Base-by-base conservation (phyloP, 2,888 invertebrate species). In the Hirtodrosophila confusa region DNA sequence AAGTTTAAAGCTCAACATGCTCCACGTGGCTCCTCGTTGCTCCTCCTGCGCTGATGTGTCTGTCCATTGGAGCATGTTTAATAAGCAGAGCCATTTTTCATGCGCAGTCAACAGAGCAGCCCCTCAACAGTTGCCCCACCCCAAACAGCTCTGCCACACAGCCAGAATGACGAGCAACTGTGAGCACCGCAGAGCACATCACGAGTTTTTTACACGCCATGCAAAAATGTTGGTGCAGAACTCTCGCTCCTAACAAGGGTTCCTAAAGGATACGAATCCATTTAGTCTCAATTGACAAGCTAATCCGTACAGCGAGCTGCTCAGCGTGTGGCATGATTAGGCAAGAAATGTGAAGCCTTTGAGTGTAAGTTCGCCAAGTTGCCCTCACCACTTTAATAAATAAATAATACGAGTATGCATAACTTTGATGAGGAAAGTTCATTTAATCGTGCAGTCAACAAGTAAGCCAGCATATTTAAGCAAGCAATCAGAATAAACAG, bases 21-120 rank as follows among this genome's bases (percentile, higher is more conserved):
- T 33, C 17, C 17, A 17, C 17, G 17, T 17, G 17, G 41, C 35
- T 40, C n/a, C 4, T 11, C 33, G 12, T 27, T 24, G 40, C 23
- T 23, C 33, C 6, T 41, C 45, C 53, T 47, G 61, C 47, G 47
- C 33, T 45, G 61, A 57, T 49, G 29, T 71, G 82, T 69, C 78
- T 71, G 82, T 69, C 78, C 84, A 73, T 75, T 84, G 61, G 68
- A 68, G 75, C 80, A 80, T 84, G 80, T 80, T 84, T 84, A 80
- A 80, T 84, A 80, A 80, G 78, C 75, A 68, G 57, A 78, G 73
- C 61, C 68, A 80, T 84, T 80, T 80, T 73, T 84, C 80, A 84
- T 75, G 73, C 69, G 55, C 78, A 83, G 75, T 69, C 72, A 79
- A 58, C 70, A 47, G 79, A 70, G 61, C 65, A 61, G 45, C 51